phyloP scores from a whole-genome alignment of 2,797 vertebrate species.

The Thaleichthys pacificus region DNA sequence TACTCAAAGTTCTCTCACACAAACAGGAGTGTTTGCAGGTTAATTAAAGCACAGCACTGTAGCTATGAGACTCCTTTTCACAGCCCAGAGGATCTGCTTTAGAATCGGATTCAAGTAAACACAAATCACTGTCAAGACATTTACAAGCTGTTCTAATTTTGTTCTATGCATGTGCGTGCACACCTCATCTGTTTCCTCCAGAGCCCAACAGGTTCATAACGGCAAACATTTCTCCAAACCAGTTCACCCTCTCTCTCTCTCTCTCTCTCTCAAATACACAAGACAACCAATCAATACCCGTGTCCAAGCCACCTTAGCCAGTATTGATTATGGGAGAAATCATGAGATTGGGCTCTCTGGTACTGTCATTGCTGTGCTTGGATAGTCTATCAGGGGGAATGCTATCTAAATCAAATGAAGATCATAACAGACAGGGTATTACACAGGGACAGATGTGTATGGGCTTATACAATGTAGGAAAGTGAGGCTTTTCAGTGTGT shows the following conservation, averaged over 20 bases:
- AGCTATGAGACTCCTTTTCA: neutral
- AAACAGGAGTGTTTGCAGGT: slow-evolving; percentile 5
- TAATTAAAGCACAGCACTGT: slow-evolving; percentile 4
- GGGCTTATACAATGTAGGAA: too few relatives aligned
- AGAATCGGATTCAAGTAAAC: neutral
- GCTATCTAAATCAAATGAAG: neutral
- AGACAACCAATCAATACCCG: slow-evolving; percentile 13
- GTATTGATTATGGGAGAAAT: slow-evolving; percentile 40
- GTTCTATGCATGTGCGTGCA: neutral
- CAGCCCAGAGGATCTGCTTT: neutral
- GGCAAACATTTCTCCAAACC: neutral
- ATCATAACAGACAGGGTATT: too few relatives aligned
- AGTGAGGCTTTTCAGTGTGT: neutral
- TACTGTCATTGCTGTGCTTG: neutral
- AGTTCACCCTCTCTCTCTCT: neutral
- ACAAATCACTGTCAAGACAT: neutral
- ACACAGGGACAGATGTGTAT: too few relatives aligned
- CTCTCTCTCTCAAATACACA: slow-evolving; percentile 42
- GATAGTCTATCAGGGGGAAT: neutral
- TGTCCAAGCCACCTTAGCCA: neutral
- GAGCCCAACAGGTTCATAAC: neutral
- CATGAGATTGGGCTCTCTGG: neutral
- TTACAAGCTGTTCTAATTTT: neutral
- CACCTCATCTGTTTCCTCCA: neutral
- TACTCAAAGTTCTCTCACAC: neutral